Evolutionary conservation across 1,140 invertebrate genomes (phyloP), one percentile per base, ranked within the genome.

Genomic region (Danaus melanippus): DNA sequence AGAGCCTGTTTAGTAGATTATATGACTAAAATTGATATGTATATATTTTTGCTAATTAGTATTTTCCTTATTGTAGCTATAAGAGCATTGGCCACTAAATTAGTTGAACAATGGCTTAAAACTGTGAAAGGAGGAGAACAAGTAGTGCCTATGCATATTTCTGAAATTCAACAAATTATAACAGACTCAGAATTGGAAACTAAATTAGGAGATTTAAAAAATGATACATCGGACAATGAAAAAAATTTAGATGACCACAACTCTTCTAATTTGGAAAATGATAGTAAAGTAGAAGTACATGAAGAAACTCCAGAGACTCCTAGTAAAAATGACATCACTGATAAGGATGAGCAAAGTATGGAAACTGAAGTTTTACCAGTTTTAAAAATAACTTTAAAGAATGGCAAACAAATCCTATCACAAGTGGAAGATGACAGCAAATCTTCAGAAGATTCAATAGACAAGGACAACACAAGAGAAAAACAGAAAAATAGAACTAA

Each of bases 91-190:
- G 94, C 96, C 11, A 90, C 91, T 50, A 91, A 93, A 71, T 87
- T 97, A 44, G 95, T 97, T n/a, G 93, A 95, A 65, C 92, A 95
- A 79, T 98, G 96, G 96, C 89, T 97, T 66, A 93, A 93, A 68
- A 92, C 95, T 54, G 94, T 96, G 0, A 95, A 94, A 85, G 90
- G 90, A 49, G 89, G 90, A 50, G 89, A 91, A 76, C 87, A 89
- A 63, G 77, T 84, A 43, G 58, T 71, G 47, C 83, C 81, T 42
- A 64, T 87, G 48, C 54, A 62, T 58, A 50, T 79, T 58, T 42
- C 66, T 50, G 78, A 88, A 64, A 74, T 87, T 53, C 60, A 78
- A 51, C 61, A 79, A 58, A 81, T 86, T 42, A 72, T 86, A 62
- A 48, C 61, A 47, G 66, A 76, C 47, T 69, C 74, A 21, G 63